Base-by-base conservation (phyloP, 2,888 invertebrate species). In the Emmelina monodactyla region DNA sequence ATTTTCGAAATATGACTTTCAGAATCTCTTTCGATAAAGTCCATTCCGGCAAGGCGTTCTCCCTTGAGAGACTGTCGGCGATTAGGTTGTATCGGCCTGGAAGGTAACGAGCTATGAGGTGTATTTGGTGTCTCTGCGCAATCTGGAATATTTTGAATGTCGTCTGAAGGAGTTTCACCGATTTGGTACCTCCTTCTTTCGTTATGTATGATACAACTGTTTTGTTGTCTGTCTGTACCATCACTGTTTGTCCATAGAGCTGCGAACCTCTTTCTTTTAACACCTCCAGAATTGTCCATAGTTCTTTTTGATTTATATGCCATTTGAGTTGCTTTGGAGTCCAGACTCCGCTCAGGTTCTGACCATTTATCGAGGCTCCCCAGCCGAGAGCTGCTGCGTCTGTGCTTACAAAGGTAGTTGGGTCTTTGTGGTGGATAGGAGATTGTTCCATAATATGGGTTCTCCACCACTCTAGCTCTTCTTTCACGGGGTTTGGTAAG, bases 181-280 rank as follows among this genome's bases (percentile, higher is more conserved):
- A 51, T 10, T 33, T 37, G 4, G 47, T 46, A 1, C 48, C 47
- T 1, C 47, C 47, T 16, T 49, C 38, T 13, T 46, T 49, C 1
- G 33, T 39, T 6, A 49, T 38, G 28, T 46, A 46, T 2, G 46
- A 38, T 1, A 35, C 42, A 10, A 40, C 32, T 2, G 50, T 39
- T 13, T 31, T 31, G 22, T 46, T 49, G 35, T 35, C 35, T 16
- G 35, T 28, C 15, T 35, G 35, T 13, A 31, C 13, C 25, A 35
- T 31, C 9, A 35, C 10, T 4, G 35, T 32, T 14, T 35, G 14
- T 1, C 14, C 16, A 6, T 7, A 4, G 4, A 32, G 28, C 14
- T 16, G 4, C 42, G 43, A 3, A 6, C 16, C 22, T 2, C 11
- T 2, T 9, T 10, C 2, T n/a, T 31, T 6, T 10, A 37, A 22